Percentiles rank a stretch among this genome's conserved stretches.
Evolutionary conservation across 2,113 vertebrate species (phyloP).

Genomic region (Chloropsis cyanopogon): DNA sequence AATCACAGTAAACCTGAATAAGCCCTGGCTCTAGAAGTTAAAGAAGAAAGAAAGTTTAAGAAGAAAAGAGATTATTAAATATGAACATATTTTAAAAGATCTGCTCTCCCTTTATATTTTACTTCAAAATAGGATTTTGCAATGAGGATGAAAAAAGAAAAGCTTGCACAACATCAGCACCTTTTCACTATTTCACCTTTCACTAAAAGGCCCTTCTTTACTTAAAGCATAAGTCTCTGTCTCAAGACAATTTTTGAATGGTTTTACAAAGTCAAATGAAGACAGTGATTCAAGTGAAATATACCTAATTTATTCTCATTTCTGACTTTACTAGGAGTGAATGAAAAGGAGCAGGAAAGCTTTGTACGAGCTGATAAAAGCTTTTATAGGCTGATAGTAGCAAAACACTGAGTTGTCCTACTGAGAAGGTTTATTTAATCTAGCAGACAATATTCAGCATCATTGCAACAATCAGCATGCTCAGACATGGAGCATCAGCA

Average conservation of each 20-base stretch:
- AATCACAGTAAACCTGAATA: neutral
- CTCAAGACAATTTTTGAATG: neutral
- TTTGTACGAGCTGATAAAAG: neutral
- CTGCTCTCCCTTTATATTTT: neutral
- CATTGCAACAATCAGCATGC: neutral
- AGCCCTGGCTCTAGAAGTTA: neutral
- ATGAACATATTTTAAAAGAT: accelerated
- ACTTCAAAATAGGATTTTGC: neutral
- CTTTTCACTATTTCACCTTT: neutral
- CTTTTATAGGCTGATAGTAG: neutral
- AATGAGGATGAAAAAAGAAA: neutral
- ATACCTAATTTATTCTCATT: neutral
- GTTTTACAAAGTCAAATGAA: neutral
- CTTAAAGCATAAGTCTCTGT: neutral
- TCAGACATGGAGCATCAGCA: neutral
- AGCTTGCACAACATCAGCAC: neutral
- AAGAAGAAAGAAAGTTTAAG: neutral
- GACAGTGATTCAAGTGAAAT: neutral
- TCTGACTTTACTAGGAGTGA: neutral
- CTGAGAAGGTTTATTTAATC: neutral
- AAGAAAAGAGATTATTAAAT: neutral
- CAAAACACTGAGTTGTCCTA: neutral
- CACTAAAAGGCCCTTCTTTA: neutral
- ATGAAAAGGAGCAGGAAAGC: neutral
- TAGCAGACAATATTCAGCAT: neutral